Evolutionary conservation across 2,888 invertebrate genomes (phyloP).

Genomic region (Neria commutata): DNA sequence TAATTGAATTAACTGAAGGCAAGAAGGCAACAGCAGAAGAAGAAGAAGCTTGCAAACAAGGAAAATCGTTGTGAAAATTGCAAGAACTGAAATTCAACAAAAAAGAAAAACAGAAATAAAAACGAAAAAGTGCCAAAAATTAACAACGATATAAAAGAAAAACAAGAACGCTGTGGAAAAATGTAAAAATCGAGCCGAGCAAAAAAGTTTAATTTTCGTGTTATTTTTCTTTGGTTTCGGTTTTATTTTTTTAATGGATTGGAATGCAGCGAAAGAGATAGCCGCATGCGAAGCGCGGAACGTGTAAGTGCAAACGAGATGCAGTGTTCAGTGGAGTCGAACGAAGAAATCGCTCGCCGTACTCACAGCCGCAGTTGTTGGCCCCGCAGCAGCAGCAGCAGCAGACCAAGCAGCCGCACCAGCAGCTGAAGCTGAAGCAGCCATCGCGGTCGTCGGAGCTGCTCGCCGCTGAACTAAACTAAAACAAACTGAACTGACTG

Average conservation of each 20-base stretch:
- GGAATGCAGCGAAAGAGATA: conserved; percentile 55
- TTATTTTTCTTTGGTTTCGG: conserved; percentile 20
- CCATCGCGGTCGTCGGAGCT: background rate
- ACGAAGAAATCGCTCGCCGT: conserved; percentile 1
- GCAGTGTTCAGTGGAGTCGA: conserved; percentile 12
- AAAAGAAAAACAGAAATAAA: conserved; percentile 18
- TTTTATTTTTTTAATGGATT: conserved; percentile 47
- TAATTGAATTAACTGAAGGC: background rate
- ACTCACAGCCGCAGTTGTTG: no score
- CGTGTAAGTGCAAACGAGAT: conserved; percentile 29
- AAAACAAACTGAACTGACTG: background rate
- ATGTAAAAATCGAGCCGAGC: background rate
- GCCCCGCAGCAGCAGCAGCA: no score
- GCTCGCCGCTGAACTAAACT: conserved; percentile 2
- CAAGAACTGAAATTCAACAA: conserved; percentile 13
- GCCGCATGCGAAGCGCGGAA: conserved; percentile 28
- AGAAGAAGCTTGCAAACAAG: conserved; percentile 3
- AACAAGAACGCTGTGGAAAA: background rate
- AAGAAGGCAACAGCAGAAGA: no score
- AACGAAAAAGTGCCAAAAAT: background rate
- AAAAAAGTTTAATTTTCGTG: background rate
- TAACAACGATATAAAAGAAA: background rate
- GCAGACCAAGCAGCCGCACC: conserved; percentile 7
- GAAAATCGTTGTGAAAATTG: conserved; percentile 17
- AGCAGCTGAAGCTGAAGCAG: background rate